Evolutionary conservation across 2,888 invertebrate species (phyloP).

Genomic region (Acanthosepion esculentum): DNA sequence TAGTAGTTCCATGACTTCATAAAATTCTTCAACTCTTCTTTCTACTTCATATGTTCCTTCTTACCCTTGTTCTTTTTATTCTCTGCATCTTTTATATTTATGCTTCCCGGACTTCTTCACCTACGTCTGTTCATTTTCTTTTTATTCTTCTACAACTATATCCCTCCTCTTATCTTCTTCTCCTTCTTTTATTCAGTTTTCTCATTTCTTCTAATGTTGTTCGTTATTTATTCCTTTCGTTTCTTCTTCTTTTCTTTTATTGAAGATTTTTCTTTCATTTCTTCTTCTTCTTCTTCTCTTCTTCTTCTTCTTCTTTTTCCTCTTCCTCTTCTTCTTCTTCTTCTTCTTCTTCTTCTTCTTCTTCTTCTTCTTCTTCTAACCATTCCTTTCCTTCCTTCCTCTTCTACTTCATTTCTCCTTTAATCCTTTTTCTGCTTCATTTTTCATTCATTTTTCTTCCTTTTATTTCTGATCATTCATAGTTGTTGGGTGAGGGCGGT

Average conservation of each 20-base stretch:
- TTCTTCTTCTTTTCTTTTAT: too few species aligned
- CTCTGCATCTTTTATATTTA: background rate
- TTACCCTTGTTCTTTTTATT: background rate
- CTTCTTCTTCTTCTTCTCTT: background rate
- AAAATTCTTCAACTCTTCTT: background rate
- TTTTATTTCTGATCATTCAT: too few species aligned
- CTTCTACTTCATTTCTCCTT: background rate
- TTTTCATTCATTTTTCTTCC: too few species aligned
- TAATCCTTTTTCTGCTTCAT: fast-evolving
- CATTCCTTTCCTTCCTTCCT: background rate
- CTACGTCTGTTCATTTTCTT: background rate
- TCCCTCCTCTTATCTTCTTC: background rate
- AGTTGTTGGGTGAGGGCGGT: too few species aligned
- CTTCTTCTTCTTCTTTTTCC: background rate
- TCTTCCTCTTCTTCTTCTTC: background rate
- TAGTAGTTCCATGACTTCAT: background rate
- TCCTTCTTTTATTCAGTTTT: background rate
- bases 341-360: slow-evolving; percentile 17
- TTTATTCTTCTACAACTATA: background rate
- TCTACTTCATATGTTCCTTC: background rate
- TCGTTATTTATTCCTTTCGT: too few species aligned
- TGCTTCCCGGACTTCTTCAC: background rate
- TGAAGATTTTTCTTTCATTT: too few species aligned
- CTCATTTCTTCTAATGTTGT: background rate
- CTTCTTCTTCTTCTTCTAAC: background rate